phyloP scores from a whole-genome alignment of 2,888 invertebrate genomes.

The Phalera bucephala region DNA sequence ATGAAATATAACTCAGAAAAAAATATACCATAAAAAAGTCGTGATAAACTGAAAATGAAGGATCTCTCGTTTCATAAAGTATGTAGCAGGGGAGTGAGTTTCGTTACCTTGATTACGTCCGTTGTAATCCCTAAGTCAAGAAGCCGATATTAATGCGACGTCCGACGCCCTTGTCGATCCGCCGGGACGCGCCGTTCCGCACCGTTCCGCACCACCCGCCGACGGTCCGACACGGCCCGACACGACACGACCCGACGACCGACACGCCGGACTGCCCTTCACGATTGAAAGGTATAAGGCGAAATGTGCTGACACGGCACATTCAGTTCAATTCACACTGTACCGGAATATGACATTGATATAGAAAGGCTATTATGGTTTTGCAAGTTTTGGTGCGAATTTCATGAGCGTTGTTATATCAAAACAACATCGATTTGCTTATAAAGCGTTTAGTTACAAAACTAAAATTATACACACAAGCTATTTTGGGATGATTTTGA shows the following conservation, averaged over 20 bases:
- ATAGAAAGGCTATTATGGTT: no score
- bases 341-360: conserved; percentile 1
- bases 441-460: no score
- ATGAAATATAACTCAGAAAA: no score
- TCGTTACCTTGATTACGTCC: neutral
- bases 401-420: no score
- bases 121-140: neutral
- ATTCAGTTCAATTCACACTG: neutral
- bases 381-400: no score
- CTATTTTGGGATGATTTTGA: no score
- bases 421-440: no score
- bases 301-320: neutral
- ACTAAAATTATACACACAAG: no score
- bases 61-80: no score
- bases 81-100: no score
- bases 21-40: no score
- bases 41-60: no score
- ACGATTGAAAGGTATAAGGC: neutral
- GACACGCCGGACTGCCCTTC: neutral
- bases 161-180: neutral
- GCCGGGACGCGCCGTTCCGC: neutral
- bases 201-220: neutral
- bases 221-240: neutral
- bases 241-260: neutral
- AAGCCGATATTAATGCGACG: neutral